Conservation (phyloP, 1,140 invertebrate genomes). For the Danaus melanippus region DNA sequence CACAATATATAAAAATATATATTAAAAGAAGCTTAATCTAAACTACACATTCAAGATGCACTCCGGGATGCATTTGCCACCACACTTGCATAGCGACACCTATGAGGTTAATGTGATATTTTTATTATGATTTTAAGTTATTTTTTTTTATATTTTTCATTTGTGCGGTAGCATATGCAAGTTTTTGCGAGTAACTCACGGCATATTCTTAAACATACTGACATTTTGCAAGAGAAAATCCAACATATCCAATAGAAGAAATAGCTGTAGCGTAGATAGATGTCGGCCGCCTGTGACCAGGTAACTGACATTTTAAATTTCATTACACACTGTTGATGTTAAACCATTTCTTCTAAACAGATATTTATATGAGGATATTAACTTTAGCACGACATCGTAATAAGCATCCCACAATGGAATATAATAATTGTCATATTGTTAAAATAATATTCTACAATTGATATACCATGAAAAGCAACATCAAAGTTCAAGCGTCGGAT, state of each 20-base stretch:
- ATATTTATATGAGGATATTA: conserved; percentile 20
- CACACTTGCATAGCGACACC: conserved; percentile 52
- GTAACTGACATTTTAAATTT: conserved; percentile 58
- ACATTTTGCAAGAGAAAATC: conserved; percentile 52
- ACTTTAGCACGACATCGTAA: conserved; percentile 27
- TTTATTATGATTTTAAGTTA: conserved; percentile 40
- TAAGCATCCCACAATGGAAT: conserved; percentile 38
- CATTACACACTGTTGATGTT: conserved; percentile 41
- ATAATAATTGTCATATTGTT: conserved; percentile 69
- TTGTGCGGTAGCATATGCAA: conserved; percentile 68
- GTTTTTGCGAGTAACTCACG: conserved; percentile 54
- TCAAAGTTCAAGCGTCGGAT: conserved; percentile 38
- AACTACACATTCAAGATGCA: conserved; percentile 66
- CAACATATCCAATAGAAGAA: conserved; percentile 22
- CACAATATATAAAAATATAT: conserved; percentile 72
- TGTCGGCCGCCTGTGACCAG: conserved; percentile 31
- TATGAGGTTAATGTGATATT: conserved; percentile 36
- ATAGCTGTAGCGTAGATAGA: conserved; percentile 38
- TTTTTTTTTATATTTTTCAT: conserved; percentile 46
- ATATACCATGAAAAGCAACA: conserved; percentile 44
- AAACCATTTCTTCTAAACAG: conserved; percentile 42
- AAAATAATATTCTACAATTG: conserved; percentile 49
- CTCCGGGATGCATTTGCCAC: conserved; percentile 65
- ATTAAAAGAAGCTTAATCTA: conserved; percentile 69
- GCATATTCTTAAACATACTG: conserved; percentile 51